Evolutionary conservation across 2,797 vertebrate species (phyloP).

Genomic region (Bothrops alternatus): DNA sequence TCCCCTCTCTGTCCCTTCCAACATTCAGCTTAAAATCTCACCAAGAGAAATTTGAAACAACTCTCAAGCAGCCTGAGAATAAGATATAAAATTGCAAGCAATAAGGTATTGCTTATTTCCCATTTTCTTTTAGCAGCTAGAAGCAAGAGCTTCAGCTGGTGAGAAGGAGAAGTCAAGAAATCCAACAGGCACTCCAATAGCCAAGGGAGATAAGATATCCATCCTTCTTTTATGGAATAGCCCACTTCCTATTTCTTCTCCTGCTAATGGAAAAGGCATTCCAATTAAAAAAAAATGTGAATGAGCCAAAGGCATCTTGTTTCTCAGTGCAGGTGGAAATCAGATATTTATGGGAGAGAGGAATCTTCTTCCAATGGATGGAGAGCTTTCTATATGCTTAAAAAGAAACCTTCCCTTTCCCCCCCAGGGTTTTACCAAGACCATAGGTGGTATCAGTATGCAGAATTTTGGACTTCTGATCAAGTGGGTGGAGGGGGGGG

Average conservation of each 20-base stretch:
- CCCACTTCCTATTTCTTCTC: neutral
- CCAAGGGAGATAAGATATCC: neutral
- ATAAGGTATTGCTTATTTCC: neutral
- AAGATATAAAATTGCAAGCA: neutral
- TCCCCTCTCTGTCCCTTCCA: neutral
- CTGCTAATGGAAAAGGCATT: neutral
- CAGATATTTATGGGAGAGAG: neutral
- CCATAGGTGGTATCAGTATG: slow-evolving; percentile 36
- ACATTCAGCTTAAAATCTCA: neutral
- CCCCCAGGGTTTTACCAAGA: neutral
- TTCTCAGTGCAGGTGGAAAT: neutral
- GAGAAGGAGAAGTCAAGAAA: neutral
- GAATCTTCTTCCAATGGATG: neutral
- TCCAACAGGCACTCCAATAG: neutral
- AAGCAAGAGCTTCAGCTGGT: neutral
- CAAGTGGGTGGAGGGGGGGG: neutral
- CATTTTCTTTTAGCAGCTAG: neutral
- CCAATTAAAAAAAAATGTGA: neutral
- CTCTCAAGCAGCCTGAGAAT: neutral
- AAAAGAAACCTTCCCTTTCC: slow-evolving; percentile 9
- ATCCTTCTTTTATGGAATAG: neutral
- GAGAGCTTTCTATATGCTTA: neutral
- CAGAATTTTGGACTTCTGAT: slow-evolving; percentile 52
- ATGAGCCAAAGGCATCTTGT: neutral
- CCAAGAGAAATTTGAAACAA: neutral